phyloP scores from a whole-genome alignment of 2,113 vertebrate species.

The Baryphthengus martii region DNA sequence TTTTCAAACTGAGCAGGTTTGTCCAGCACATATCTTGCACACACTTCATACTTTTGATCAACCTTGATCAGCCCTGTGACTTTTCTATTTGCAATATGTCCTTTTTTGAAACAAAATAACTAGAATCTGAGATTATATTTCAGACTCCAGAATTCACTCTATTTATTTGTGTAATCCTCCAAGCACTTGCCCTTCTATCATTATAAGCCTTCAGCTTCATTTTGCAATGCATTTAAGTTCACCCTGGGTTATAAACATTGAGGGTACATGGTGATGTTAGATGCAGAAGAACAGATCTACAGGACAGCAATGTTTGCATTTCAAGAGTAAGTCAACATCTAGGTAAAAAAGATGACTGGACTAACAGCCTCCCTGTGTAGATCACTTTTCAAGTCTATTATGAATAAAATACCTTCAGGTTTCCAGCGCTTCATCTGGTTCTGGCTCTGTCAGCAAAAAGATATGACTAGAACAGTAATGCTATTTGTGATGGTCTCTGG shows the following conservation, averaged over 20 bases:
- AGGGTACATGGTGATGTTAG: background rate
- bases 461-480: background rate
- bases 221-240: background rate
- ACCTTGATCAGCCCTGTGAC: background rate
- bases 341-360: background rate
- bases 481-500: rapidly evolving
- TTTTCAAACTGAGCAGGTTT: background rate
- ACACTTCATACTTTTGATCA: background rate
- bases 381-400: background rate
- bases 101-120: background rate
- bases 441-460: background rate
- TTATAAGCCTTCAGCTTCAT: background rate
- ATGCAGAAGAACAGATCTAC: background rate
- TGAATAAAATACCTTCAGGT: background rate
- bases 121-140: background rate
- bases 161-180: background rate
- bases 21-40: background rate
- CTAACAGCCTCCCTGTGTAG: background rate
- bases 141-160: background rate
- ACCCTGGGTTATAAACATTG: background rate
- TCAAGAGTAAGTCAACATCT: background rate
- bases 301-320: background rate
- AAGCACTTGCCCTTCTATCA: background rate
- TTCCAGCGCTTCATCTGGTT: background rate
- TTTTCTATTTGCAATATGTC: background rate